Evolutionary conservation across 2,113 vertebrate species (phyloP).

Genomic region (Pollachius pollachius): DNA sequence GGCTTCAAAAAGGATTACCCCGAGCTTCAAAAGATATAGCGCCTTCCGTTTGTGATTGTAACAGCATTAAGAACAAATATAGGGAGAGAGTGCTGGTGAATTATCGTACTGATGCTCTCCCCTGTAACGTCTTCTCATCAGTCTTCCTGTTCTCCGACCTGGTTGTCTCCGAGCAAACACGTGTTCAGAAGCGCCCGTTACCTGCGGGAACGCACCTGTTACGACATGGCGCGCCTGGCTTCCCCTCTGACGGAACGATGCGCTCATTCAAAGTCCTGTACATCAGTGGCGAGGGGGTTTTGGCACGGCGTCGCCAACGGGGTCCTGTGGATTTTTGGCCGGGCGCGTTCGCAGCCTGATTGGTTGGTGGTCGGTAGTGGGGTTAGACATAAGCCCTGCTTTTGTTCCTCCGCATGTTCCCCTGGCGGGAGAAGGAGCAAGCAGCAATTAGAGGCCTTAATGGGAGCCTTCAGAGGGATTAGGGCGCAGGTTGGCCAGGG

Average conservation of each 20-base stretch:
- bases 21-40: too few relatives aligned
- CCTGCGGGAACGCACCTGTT: neutral
- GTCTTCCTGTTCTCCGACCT: too few relatives aligned
- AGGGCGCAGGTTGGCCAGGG: constrained; percentile 57
- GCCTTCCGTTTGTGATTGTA: too few relatives aligned
- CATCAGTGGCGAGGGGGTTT: too few relatives aligned
- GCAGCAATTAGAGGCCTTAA: constrained; percentile 68
- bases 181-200: neutral
- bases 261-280: constrained; percentile 21
- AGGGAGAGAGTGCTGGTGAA: too few relatives aligned
- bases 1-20: too few relatives aligned
- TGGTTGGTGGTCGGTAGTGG: constrained; percentile 21
- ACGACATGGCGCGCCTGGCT: neutral
- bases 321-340: constrained; percentile 25
- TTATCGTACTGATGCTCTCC: too few relatives aligned
- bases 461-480: constrained; percentile 68
- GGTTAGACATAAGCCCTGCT: constrained; percentile 36
- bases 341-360: constrained; percentile 40
- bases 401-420: constrained; percentile 54
- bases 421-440: constrained; percentile 50
- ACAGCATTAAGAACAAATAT: too few relatives aligned
- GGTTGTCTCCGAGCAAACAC: too few relatives aligned
- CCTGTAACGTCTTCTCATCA: too few relatives aligned
- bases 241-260: constrained; percentile 34
- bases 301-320: constrained; percentile 4